Evolutionary conservation across 2,888 invertebrate species (phyloP), one percentile per base, ranked within the genome.

Genomic region (Tetranychus truncatus): DNA sequence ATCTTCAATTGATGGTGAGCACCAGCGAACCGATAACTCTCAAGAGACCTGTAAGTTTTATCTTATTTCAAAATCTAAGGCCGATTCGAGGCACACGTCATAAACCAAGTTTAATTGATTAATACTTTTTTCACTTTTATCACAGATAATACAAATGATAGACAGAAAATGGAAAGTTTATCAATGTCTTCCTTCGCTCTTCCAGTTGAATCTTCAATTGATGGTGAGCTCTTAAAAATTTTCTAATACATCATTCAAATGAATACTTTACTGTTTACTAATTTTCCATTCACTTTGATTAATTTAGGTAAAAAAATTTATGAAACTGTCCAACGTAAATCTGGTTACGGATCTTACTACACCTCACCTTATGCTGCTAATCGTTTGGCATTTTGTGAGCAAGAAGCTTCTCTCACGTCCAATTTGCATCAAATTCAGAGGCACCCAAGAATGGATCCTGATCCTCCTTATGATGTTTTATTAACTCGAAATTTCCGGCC

Each of bases 151-250:
- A 73, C 20, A 18, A 34, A 20, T 9, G 55, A 66, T 20, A 55
- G 34, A 18, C 73, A 34, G 9, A 73, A 73, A 21, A 73, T 73
- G 73, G 73, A 73, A 55, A 73, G 73, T 73, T n/a, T 73, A 20
- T 73, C 73, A 15, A 66, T 73, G 73, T 20, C 20, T 46, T 73
- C 72, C 6, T 72, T 72, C 18, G 20, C 72, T 44, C n/a, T 72
- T n/a, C 20, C 72, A 3, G n/a, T 20, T 0, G 20, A 44, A 11
- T 20, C 45, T 72, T 46, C 46, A 3, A 46, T 34, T 72, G 72
- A 72, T 9, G 72, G 72, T 72, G 5, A 72, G 45, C 8, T 34
- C 34, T 34, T 34, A 34, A 34, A 34, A 11, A 1, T 8, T 72
- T n/a, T n/a, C n/a, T n/a, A n/a, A n/a, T n/a, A 9, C n/a, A 66